Conservation (phyloP, 2,797 vertebrate genomes). For the Corythornis leucogaster region DNA sequence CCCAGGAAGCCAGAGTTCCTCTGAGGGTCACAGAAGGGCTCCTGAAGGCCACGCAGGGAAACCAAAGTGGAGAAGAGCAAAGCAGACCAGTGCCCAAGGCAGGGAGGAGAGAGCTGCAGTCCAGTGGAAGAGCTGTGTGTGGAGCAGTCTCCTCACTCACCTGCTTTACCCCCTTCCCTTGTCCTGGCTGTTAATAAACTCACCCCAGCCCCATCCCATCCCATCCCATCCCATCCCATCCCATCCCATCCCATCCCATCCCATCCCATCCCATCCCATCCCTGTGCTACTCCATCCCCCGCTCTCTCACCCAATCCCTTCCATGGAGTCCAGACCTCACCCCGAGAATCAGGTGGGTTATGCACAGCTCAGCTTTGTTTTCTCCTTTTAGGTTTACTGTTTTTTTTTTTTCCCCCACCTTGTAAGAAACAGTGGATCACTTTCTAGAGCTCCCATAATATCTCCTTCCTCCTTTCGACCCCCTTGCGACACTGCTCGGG, state of each 20-base stretch:
- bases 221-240: background rate
- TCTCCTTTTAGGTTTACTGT: background rate
- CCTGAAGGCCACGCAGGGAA: background rate
- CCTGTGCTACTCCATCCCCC: background rate
- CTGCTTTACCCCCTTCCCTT: background rate
- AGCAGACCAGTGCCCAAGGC: background rate
- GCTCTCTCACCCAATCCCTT: background rate
- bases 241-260: background rate
- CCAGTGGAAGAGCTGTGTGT: background rate
- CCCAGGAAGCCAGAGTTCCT: background rate
- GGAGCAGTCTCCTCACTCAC: background rate
- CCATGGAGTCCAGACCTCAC: background rate
- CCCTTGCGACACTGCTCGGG: too few species aligned
- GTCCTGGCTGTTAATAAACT: too few species aligned
- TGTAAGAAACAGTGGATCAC: fast-evolving
- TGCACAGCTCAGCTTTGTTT: background rate
- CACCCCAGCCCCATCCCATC: too few species aligned
- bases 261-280: background rate
- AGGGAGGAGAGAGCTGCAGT: background rate
- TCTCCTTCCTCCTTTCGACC: background rate
- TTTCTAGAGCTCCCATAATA: background rate
- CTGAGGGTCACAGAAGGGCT: background rate
- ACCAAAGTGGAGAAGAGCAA: background rate
- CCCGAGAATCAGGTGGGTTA: background rate
- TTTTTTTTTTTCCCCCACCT: fast-evolving